A percentile compares a stretch with the other conserved stretches of the same genome.
These are phyloP conservation scores for Sebastes fasciatus DNA, from an alignment of 2,113 vertebrate species.

Conservation along the genomic window DNA sequence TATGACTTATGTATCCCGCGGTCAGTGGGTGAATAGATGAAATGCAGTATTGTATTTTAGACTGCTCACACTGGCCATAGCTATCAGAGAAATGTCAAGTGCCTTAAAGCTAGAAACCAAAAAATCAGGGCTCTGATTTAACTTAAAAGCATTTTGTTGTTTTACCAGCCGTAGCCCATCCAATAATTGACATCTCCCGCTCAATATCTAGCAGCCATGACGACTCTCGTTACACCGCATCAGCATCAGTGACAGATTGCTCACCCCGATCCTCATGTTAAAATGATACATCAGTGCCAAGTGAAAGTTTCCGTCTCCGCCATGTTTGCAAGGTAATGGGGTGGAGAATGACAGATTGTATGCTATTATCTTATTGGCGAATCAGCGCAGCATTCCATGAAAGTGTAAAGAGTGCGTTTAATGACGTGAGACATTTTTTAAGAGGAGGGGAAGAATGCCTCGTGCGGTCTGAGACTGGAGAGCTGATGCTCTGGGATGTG, in stretches of 20 bases:
- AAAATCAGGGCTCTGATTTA: slow-evolving; percentile 32
- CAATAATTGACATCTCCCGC: slow-evolving; percentile 52
- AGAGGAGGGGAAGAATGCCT: slow-evolving; percentile 33
- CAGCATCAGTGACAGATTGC: slow-evolving; percentile 55
- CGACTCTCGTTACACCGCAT: slow-evolving; percentile 48
- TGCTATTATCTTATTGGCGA: slow-evolving; percentile 77
- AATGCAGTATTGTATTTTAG: slow-evolving; percentile 13
- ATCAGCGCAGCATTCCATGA: slow-evolving; percentile 57
- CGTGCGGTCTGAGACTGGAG: slow-evolving; percentile 18
- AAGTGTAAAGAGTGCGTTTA: slow-evolving; percentile 64
- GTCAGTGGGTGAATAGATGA: background rate
- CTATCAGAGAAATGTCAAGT: slow-evolving; percentile 28
- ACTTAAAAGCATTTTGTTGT: slow-evolving; percentile 55
- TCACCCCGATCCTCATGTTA: slow-evolving; percentile 70
- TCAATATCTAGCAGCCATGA: slow-evolving; percentile 48
- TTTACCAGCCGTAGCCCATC: slow-evolving; percentile 41
- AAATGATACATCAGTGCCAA: slow-evolving; percentile 71
- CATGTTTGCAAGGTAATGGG: slow-evolving; percentile 75
- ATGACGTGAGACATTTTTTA: slow-evolving; percentile 68
- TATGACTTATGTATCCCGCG: background rate
- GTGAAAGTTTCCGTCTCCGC: slow-evolving; percentile 64
- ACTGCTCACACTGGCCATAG: background rate
- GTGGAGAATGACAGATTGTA: slow-evolving; percentile 74
- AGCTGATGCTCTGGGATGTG: slow-evolving; percentile 49
- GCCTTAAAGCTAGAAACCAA: background rate